phyloP scores from a whole-genome alignment of 2,113 vertebrate species.

The Turnix velox region DNA sequence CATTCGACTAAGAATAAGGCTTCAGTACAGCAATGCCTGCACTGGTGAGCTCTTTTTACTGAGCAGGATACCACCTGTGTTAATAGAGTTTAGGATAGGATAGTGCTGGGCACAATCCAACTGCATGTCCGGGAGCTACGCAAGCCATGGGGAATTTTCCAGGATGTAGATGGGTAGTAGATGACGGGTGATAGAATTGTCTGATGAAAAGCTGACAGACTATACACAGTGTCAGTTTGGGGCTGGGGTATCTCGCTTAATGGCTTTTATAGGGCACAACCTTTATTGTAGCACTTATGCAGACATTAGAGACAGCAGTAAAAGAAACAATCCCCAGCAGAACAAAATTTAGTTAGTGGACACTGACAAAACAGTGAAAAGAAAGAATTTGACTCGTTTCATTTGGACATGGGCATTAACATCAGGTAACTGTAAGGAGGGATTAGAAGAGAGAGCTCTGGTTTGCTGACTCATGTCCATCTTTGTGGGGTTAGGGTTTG shows the following conservation, averaged over 20 bases:
- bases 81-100: not conserved
- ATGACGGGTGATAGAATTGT: not conserved
- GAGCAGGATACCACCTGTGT: not conserved
- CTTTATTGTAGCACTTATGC: not conserved
- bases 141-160: not conserved
- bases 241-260: not conserved
- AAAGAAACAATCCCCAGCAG: not conserved
- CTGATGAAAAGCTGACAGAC: not conserved
- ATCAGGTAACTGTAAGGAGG: not conserved
- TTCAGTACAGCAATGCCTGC: not conserved
- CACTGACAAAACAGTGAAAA: not conserved
- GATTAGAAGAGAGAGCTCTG: not conserved
- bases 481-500: not conserved
- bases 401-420: not conserved
- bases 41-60: not conserved
- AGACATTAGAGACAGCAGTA: not conserved
- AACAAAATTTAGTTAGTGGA: not conserved
- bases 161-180: no score
- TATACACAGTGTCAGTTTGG: accelerated
- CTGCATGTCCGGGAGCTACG: not conserved
- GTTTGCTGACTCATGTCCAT: not conserved
- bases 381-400: not conserved
- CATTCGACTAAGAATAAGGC: not conserved
- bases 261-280: not conserved
- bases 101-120: not conserved